Evolutionary conservation across 2,797 vertebrate genomes (phyloP).

Genomic region (Catharus ustulatus): DNA sequence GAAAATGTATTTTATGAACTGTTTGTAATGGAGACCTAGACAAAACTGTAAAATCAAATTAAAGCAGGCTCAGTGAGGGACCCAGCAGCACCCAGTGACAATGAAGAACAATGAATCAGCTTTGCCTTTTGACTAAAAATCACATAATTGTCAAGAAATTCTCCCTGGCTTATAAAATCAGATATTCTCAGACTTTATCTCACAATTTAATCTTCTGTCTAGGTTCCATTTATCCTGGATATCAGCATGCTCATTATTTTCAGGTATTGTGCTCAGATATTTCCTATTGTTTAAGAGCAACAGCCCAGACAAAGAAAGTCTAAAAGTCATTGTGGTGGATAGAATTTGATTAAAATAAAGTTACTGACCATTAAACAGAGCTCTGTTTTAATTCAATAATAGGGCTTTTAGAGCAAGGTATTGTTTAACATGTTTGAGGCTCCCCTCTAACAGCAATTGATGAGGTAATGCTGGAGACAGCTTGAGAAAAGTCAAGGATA

Average conservation of each 20-base stretch:
- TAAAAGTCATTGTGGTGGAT: not conserved
- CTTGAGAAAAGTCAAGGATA: constrained; percentile 57
- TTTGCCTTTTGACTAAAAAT: not conserved
- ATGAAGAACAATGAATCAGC: not conserved
- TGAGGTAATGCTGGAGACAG: constrained; percentile 63
- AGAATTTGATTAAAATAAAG: constrained; percentile 15
- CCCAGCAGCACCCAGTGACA: not conserved
- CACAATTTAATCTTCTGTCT: not conserved
- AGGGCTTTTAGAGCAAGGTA: constrained; percentile 20
- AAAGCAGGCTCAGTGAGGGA: not conserved
- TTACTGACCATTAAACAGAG: not conserved
- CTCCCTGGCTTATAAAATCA: not conserved
- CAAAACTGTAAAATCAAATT: not conserved
- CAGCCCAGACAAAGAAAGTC: not conserved
- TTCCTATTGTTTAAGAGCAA: constrained; percentile 38
- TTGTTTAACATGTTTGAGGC: constrained; percentile 50
- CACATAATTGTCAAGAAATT: not conserved
- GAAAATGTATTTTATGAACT: not conserved
- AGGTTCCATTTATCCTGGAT: not conserved
- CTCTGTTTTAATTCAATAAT: constrained; percentile 25
- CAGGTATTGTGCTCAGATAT: not conserved
- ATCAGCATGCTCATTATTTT: not conserved
- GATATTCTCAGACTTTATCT: constrained; percentile 6
- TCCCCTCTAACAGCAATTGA: constrained; percentile 44
- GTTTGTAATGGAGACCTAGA: not conserved